Base-by-base conservation (phyloP, 2,888 invertebrate genomes). In the Stenichneumon culpator region DNA sequence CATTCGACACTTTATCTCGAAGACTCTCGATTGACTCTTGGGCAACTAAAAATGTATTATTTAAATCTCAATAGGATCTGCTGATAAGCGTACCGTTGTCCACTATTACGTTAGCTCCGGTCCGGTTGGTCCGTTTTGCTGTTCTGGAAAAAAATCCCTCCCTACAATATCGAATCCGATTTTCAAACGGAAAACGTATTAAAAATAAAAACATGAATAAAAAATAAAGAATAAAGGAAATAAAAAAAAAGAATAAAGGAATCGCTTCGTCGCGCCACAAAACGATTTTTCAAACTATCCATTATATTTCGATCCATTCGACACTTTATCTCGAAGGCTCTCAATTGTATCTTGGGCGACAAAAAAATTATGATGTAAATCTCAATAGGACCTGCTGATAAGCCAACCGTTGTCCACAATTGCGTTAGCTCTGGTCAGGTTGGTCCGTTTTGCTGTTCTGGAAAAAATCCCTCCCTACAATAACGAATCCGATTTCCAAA, bases 251-350 rank as follows among this genome's bases (percentile, higher is more conserved):
- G 0, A 14, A 44, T 19, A 7, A 22, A 44, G 7, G 28, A 25
- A 52, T 52, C 9, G 50, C 4, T 3, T 47, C 19, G 54, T 52
- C 39, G 54, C 54, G 52, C 52, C 63, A 52, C 39, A 52, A 57
- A 19, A 67, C 70, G 65, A 83, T 83, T 79, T 79, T 74, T 39
- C 44, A 68, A 79, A 74, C 74, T 52, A 68, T 63, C 74, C 73
- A 79, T 79, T 79, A 83, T 79, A 83, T 83, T 79, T 79, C 79
- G 74, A 75, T 79, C 65, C 74, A 65, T 75, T 74, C 52, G 70
- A 79, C 74, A 47, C 25, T 82, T 79, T 75, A 79, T 83, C 79
- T 67, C 65, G 63, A 79, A 68, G 63, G 70, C 69, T 2, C 39
- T 75, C 57, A 57, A 79, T 75, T 79, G 79, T 83, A 70, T 25